Conservation (phyloP, 2,113 vertebrate species). For the Pungitius pungitius region DNA sequence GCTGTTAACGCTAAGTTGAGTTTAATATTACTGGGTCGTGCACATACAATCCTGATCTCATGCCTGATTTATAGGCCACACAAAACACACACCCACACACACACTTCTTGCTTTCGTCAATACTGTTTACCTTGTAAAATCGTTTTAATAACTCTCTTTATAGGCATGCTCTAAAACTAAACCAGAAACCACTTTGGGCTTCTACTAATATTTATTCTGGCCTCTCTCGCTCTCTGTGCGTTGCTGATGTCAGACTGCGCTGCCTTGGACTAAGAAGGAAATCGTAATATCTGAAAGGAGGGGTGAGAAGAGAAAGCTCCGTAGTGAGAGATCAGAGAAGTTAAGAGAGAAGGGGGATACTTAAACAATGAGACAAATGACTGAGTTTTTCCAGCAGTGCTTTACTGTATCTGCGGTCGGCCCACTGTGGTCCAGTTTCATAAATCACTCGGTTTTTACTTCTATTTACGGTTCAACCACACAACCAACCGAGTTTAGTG, state of each 20-base stretch:
- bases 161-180: constrained; percentile 47
- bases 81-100: constrained; percentile 20
- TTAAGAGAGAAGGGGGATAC: background rate
- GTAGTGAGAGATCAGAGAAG: background rate
- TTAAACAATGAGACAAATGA: constrained; percentile 5
- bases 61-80: constrained; percentile 21
- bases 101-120: constrained; percentile 44
- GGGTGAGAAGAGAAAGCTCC: constrained; percentile 32
- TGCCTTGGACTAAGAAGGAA: constrained; percentile 6
- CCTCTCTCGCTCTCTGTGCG: background rate
- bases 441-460: constrained; percentile 43
- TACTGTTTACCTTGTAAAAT: constrained; percentile 55
- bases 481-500: constrained; percentile 1
- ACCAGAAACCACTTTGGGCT: constrained; percentile 54
- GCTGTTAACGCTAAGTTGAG: background rate
- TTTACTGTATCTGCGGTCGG: background rate
- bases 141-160: constrained; percentile 58
- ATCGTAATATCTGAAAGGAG: constrained; percentile 19
- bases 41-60: background rate
- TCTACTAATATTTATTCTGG: constrained; percentile 50
- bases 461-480: constrained; percentile 27
- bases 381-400: constrained; percentile 4
- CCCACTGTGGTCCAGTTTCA: background rate
- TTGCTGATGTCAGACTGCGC: constrained; percentile 8
- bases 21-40: background rate